These are phyloP conservation scores for Poeciliopsis prolifica DNA, from an alignment of 2,113 vertebrate species.

Conservation along the genomic window DNA sequence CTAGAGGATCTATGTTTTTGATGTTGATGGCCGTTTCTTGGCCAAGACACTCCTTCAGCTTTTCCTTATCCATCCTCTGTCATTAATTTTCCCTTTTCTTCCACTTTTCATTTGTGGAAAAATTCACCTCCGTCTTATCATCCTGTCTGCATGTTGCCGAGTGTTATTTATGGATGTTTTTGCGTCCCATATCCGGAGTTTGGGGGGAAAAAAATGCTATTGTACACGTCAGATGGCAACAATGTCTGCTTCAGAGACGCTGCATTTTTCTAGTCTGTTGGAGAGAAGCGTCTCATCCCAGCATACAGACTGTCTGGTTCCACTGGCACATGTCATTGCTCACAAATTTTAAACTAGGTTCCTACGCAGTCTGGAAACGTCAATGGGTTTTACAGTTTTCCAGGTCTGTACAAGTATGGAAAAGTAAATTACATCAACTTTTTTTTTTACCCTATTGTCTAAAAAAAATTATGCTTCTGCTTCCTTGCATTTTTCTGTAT, in stretches of 20 bases:
- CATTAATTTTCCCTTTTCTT: slow-evolving; percentile 3
- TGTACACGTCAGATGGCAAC: not conserved
- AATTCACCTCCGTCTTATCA: not conserved
- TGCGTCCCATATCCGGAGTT: not conserved
- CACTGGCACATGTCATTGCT: no score
- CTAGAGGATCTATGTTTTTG: slow-evolving; percentile 2
- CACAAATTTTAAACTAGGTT: not conserved
- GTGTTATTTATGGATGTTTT: not conserved
- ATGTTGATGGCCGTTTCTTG: slow-evolving; percentile 5
- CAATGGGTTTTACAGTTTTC: not conserved
- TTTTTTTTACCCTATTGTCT: no score
- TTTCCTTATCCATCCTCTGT: not conserved
- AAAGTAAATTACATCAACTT: not conserved
- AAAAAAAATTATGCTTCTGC: no score
- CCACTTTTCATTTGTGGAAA: not conserved
- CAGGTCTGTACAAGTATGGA: not conserved
- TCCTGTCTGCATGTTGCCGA: slow-evolving; percentile 36
- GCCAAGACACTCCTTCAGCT: slow-evolving; percentile 13
- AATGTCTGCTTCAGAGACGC: not conserved
- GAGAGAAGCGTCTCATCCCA: not conserved
- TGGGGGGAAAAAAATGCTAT: no score
- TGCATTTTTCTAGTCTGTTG: not conserved
- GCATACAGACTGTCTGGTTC: not conserved
- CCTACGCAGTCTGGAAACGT: not conserved
- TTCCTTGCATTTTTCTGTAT: no score